Evolutionary conservation across 2,888 invertebrate species (phyloP).

Genomic region (Metopia argyrocephala): DNA sequence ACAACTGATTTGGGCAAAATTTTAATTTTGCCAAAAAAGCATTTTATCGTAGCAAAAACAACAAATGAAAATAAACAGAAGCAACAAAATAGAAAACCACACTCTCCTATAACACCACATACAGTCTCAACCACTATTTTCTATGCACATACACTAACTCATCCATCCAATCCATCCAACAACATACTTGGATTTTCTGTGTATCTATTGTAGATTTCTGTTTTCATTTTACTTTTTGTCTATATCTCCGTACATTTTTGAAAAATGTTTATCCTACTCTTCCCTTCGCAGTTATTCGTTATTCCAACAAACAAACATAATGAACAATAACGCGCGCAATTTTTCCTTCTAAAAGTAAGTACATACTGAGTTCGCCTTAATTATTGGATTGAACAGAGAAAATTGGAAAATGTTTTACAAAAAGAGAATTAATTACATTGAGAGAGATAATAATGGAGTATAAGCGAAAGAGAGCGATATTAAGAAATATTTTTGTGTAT

Average conservation of each 20-base stretch:
- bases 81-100: background rate
- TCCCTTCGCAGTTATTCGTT: background rate
- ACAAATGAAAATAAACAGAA: background rate
- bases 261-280: background rate
- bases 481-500: background rate
- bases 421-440: background rate
- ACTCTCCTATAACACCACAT: background rate
- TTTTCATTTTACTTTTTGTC: slow-evolving; percentile 60
- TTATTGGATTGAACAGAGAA: slow-evolving; percentile 36
- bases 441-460: slow-evolving; percentile 21
- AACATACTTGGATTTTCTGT: slow-evolving; percentile 53
- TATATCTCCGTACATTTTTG: slow-evolving; percentile 5
- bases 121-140: background rate
- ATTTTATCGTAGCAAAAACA: slow-evolving; percentile 28
- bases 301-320: slow-evolving; percentile 25
- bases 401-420: background rate
- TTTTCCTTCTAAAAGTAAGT: slow-evolving; percentile 44
- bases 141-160: slow-evolving; percentile 5
- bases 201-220: slow-evolving; percentile 65
- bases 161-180: slow-evolving; percentile 48
- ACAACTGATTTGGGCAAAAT: slow-evolving; percentile 64
- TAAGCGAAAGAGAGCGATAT: background rate
- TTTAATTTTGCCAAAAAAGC: slow-evolving; percentile 64
- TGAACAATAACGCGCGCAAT: slow-evolving; percentile 59
- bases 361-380: slow-evolving; percentile 8